These are phyloP conservation scores for Allophyes oxyacanthae DNA, from an alignment of 2,888 invertebrate genomes.

Conservation along the genomic window DNA sequence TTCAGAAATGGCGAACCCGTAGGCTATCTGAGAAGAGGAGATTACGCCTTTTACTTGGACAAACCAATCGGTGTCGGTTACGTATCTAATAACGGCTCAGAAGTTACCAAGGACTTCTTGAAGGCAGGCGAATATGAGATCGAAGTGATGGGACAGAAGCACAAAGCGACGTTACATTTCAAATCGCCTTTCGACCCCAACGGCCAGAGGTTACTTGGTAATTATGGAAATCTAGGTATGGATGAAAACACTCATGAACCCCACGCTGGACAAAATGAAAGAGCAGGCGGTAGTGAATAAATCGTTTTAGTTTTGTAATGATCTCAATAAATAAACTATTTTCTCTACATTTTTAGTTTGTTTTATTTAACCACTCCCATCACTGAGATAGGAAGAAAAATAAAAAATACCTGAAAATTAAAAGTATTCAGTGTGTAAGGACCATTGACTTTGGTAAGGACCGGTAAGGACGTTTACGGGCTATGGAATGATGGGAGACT, in stretches of 20 bases:
- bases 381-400: background rate
- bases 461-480: too few relatives aligned
- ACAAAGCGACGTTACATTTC: conserved; percentile 92
- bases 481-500: too few relatives aligned
- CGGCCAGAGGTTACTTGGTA: conserved; percentile 92
- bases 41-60: conserved; percentile 91
- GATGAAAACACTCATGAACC: conserved; percentile 83
- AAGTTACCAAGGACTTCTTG: conserved; percentile 91
- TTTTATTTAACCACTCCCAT: background rate
- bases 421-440: too few relatives aligned
- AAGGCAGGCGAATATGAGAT: conserved; percentile 93
- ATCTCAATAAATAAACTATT: conserved; percentile 67
- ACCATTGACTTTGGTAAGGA: too few relatives aligned
- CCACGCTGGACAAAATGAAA: conserved; percentile 84
- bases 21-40: conserved; percentile 94
- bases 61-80: conserved; percentile 90
- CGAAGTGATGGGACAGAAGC: conserved; percentile 93
- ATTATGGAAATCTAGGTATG: conserved; percentile 86
- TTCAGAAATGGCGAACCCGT: conserved; percentile 93
- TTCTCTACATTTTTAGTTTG: conserved; percentile 6
- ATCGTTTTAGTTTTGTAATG: conserved; percentile 32
- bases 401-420: too few relatives aligned
- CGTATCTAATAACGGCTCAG: conserved; percentile 88
- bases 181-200: conserved; percentile 95
- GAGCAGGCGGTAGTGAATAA: conserved; percentile 86